These are phyloP conservation scores for Cotesia congregata DNA, from an alignment of 2,888 invertebrate species.

Conservation along the genomic window DNA sequence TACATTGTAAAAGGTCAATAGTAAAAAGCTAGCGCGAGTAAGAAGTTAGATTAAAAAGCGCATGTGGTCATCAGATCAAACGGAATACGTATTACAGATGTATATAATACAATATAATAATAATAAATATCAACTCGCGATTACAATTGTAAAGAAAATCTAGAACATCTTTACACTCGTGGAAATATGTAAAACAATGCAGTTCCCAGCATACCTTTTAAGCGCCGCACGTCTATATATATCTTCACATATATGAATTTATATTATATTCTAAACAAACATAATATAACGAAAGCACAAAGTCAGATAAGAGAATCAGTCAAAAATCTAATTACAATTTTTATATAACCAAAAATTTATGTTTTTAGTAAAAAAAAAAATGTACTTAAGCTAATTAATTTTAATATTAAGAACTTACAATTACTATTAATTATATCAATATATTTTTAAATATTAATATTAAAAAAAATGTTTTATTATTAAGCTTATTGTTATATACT, in stretches of 20 bases:
- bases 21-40: slow-evolving; percentile 34
- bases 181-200: not conserved
- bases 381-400: too few species aligned
- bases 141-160: not conserved
- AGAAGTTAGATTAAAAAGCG: slow-evolving; percentile 5
- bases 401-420: too few species aligned
- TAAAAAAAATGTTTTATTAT: too few species aligned
- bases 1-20: slow-evolving; percentile 30
- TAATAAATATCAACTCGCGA: not conserved
- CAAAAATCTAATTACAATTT: not conserved
- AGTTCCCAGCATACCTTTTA: not conserved
- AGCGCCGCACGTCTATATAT: not conserved
- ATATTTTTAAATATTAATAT: too few species aligned
- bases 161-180: not conserved
- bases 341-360: too few species aligned
- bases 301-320: not conserved
- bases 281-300: not conserved
- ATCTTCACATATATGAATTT: not conserved
- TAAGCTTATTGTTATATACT: too few species aligned
- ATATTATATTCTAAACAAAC: not conserved
- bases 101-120: too few species aligned
- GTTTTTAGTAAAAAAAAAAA: too few species aligned
- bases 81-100: not conserved
- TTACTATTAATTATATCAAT: too few species aligned
- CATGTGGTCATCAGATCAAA: not conserved